phyloP scores from a whole-genome alignment of 2,797 vertebrate species.

The Myiotriccus ornatus region DNA sequence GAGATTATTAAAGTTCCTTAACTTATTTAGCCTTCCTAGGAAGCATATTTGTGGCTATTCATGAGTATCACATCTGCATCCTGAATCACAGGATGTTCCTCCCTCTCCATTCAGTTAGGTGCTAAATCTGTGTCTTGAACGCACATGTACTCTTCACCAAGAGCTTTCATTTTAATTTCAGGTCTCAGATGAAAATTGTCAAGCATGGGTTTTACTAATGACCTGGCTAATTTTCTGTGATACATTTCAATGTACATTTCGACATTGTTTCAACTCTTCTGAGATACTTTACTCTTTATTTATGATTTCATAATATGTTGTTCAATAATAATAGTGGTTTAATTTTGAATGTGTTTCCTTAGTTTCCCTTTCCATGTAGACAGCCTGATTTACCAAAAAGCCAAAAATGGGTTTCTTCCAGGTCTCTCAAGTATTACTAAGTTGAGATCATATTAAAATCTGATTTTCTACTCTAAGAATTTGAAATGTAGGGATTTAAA shows the following conservation, averaged over 20 bases:
- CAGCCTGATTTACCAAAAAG: background rate
- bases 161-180: background rate
- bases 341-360: background rate
- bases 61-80: background rate
- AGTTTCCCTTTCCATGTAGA: background rate
- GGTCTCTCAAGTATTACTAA: background rate
- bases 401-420: background rate
- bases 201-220: background rate
- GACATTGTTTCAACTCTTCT: background rate
- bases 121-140: background rate
- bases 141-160: background rate
- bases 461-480: background rate
- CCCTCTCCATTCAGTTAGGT: background rate
- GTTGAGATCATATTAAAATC: background rate
- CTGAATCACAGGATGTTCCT: background rate
- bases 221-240: background rate
- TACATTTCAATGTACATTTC: background rate
- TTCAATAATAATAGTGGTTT: background rate
- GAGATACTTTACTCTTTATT: background rate
- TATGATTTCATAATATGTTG: background rate
- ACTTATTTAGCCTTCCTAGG: background rate
- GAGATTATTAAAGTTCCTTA: background rate
- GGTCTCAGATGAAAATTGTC: background rate
- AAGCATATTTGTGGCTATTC: background rate
- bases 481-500: background rate